Percentiles rank a stretch among this genome's conserved stretches.
Conservation (phyloP, 2,797 vertebrate genomes). For the Ceyx erithaca region DNA sequence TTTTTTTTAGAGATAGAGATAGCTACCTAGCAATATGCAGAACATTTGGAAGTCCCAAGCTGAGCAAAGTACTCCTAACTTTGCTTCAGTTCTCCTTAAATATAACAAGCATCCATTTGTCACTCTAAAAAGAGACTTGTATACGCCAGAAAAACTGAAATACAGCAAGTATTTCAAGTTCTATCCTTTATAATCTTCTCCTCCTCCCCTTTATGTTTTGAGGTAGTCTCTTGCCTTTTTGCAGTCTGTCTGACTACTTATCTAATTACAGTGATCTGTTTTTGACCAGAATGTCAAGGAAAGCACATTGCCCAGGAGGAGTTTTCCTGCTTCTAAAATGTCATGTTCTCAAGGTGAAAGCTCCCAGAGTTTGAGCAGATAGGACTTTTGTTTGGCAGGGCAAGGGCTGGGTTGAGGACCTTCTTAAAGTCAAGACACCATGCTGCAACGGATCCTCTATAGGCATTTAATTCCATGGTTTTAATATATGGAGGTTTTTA, state of each 20-base stretch:
- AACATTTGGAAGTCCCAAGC: background rate
- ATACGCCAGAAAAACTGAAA: conserved; percentile 3
- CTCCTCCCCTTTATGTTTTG: conserved; percentile 15
- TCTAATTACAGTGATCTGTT: conserved; percentile 15
- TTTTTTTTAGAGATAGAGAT: background rate
- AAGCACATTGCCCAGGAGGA: background rate
- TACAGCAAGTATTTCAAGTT: background rate
- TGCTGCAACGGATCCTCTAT: background rate
- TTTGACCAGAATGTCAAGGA: conserved; percentile 5
- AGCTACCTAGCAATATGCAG: background rate
- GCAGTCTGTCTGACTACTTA: conserved; percentile 8
- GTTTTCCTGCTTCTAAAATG: background rate
- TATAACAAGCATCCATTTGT: background rate
- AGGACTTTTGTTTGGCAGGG: background rate
- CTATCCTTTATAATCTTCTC: conserved; percentile 28
- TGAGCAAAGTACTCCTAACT: background rate
- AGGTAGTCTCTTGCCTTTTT: background rate
- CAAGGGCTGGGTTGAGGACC: background rate
- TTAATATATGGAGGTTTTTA: background rate
- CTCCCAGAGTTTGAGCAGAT: background rate
- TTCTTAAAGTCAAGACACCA: background rate
- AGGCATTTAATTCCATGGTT: background rate
- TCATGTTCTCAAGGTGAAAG: conserved; percentile 3
- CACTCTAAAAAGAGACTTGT: conserved; percentile 6
- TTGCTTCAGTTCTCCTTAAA: background rate